Base-by-base conservation (phyloP, 2,888 invertebrate species). In the Ormyrus thymus region DNA sequence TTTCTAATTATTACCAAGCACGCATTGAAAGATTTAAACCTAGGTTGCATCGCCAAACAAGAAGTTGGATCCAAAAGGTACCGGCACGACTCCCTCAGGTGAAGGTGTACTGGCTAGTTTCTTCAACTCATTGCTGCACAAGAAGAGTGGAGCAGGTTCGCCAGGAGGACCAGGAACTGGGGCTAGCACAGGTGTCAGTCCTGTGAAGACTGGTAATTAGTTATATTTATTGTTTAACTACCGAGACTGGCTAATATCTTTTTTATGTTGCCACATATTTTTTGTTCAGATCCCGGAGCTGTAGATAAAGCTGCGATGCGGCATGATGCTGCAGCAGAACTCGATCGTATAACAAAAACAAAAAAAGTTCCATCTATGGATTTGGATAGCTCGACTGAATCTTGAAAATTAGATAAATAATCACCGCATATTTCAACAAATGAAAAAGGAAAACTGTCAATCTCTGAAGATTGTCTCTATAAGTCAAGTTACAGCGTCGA, bases 81-180 rank as follows among this genome's bases (percentile, higher is more conserved):
- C 90, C 7, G 89, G 90, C 4, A 94, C 94, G 86, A 93, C 96
- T 72, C 95, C 96, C 4, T 94, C 95, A 73, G 95, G 95, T 81
- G 98, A 98, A 91, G 97, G 98, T 80, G 98, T 98, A 74, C 92
- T 99, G 82, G 98, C 98, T 10, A 98, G 96, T 91, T 99, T 99
- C 93, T 99, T 99, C 92, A 98, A 98, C 92, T 98, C 98, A 82
- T 92, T 99, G 87, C 93, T 99, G 86, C 96, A 96, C 91, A 98
- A 98, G 93, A 98, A 98, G 92, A 95, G 96, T 55, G 93, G 93
- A 13, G 29, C 29, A 4, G 90, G 92, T 74, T 90, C 91, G 46
- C 91, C 92, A n/a, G 90, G 92, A 90, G 78, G 89, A 89, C 81
- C 77, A 1, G 83, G 83, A 0, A 91, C 92, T 50, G 90, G 91